Evolutionary conservation across 1,140 invertebrate species (phyloP).

Genomic region (Drosophila kikkawai): DNA sequence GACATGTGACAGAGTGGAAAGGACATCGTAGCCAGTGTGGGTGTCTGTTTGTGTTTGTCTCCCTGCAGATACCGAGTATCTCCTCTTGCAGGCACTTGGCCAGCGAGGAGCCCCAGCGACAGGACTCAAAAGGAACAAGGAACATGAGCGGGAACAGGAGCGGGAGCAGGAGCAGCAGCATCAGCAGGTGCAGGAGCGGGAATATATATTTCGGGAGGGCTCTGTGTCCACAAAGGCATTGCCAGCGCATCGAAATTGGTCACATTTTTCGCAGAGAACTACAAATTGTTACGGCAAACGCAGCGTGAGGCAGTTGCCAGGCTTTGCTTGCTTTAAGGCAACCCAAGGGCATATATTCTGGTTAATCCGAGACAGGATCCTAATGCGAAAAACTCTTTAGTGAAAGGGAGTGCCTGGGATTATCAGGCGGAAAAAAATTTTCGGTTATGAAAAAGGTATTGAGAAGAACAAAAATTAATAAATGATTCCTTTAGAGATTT

Average conservation of each 20-base stretch:
- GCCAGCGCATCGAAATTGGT: slow-evolving; percentile 52
- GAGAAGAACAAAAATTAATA: background rate
- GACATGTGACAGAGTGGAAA: slow-evolving; percentile 57
- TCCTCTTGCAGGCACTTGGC: slow-evolving; percentile 53
- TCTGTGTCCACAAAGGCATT: slow-evolving; percentile 23
- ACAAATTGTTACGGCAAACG: slow-evolving; percentile 47
- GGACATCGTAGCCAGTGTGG: slow-evolving; percentile 6
- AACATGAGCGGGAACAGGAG: background rate
- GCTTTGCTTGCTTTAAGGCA: slow-evolving; percentile 28
- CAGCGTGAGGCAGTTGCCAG: background rate
- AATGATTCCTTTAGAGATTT: too few species aligned
- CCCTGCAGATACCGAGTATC: slow-evolving; percentile 51
- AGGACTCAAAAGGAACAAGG: slow-evolving; percentile 23
- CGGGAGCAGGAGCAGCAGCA: background rate
- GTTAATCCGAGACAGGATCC: slow-evolving; percentile 12
- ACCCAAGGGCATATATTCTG: slow-evolving; percentile 3
- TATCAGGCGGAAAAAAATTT: background rate
- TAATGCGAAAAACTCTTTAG: slow-evolving; percentile 33
- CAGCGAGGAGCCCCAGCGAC: slow-evolving; percentile 16
- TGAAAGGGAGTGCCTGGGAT: background rate
- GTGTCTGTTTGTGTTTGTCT: slow-evolving; percentile 44
- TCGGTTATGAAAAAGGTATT: background rate
- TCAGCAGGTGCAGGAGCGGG: background rate
- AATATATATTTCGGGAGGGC: slow-evolving; percentile 2
- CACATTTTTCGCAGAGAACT: slow-evolving; percentile 42